These are phyloP conservation scores for Clitarchus hookeri DNA, from an alignment of 2,888 invertebrate species.

Conservation along the genomic window DNA sequence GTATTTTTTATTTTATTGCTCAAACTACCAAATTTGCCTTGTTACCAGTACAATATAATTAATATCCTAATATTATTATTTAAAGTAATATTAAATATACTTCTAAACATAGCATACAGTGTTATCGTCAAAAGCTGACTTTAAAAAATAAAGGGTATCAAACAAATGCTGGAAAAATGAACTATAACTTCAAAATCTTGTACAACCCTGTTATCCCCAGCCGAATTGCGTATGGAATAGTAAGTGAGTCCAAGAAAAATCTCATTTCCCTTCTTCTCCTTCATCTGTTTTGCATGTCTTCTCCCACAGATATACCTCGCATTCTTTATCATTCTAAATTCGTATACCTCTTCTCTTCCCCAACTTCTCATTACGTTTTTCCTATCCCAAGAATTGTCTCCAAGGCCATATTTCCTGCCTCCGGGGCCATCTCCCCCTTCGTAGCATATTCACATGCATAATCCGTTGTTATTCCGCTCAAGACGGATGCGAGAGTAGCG, in stretches of 20 bases:
- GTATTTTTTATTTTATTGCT: too few species aligned
- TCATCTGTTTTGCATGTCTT: constrained; percentile 8
- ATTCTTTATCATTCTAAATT: constrained; percentile 14
- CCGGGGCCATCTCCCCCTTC: background rate
- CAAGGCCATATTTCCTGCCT: background rate
- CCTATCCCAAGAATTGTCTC: constrained; percentile 4
- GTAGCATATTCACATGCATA: background rate
- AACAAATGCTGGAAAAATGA: background rate
- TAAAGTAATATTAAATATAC: too few species aligned
- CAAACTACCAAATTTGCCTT: too few species aligned
- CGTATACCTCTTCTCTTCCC: constrained; percentile 6
- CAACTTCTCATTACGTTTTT: background rate
- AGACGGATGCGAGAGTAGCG: background rate
- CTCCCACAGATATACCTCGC: background rate
- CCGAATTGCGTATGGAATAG: constrained; percentile 7
- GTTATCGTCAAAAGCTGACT: too few species aligned
- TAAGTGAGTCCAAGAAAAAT: background rate
- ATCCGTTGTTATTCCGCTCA: background rate
- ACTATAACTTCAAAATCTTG: background rate
- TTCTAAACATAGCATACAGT: too few species aligned
- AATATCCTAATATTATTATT: too few species aligned
- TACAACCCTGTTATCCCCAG: background rate
- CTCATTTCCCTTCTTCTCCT: constrained; percentile 7
- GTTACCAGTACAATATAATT: too few species aligned
- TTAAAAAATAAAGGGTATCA: too few species aligned